Conservation (phyloP, 92 coral and sea anemone genomes). For the Phenganax stokvisi region DNA sequence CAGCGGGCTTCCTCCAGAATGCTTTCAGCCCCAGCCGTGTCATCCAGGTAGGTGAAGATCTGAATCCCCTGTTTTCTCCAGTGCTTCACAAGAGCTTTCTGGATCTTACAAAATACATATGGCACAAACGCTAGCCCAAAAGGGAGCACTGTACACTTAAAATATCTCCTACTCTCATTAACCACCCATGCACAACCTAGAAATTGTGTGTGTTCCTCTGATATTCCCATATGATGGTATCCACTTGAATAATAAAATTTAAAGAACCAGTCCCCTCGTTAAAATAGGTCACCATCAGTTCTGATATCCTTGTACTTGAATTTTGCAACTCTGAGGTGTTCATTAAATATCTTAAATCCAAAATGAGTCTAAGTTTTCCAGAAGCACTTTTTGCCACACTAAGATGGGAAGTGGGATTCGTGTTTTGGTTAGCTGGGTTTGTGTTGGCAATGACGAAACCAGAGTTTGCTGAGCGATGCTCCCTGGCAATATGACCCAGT, state of each 20-base stretch:
- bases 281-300: constrained; percentile 32
- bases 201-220: constrained; percentile 30
- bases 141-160: constrained; percentile 26
- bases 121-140: constrained; percentile 29
- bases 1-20: background rate
- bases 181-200: constrained; percentile 46
- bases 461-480: constrained; percentile 51
- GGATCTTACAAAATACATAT: constrained; percentile 44
- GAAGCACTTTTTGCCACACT: constrained; percentile 34
- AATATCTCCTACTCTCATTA: background rate
- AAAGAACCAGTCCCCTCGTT: constrained; percentile 32
- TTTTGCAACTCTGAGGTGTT: constrained; percentile 39
- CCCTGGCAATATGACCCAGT: constrained; percentile 55
- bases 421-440: constrained; percentile 29
- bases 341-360: constrained; percentile 41
- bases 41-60: constrained; percentile 49
- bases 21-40: constrained; percentile 42
- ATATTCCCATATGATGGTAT: constrained; percentile 50
- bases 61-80: constrained; percentile 47
- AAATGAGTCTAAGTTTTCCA: constrained; percentile 39
- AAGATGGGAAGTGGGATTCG: constrained; percentile 26
- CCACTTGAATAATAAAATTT: constrained; percentile 43
- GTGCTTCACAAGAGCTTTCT: constrained; percentile 47
- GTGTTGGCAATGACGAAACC: constrained; percentile 22
- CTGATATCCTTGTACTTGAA: constrained; percentile 45